Evolutionary conservation across 2,888 invertebrate genomes (phyloP).

Genomic region (Lasioglossum figueresi): DNA sequence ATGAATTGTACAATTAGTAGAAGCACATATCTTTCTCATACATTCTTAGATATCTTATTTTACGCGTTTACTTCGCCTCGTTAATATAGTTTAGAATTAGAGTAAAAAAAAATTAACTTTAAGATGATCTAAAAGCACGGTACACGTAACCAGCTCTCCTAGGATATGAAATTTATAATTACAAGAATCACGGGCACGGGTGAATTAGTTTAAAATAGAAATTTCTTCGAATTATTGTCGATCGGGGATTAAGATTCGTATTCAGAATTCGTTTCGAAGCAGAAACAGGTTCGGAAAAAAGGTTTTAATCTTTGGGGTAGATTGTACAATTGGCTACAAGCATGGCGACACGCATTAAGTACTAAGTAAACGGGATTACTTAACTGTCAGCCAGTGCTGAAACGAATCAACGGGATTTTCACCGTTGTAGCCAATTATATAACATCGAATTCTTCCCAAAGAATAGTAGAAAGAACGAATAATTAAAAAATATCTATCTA

Average conservation of each 20-base stretch:
- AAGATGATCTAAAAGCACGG: slow-evolving; percentile 39
- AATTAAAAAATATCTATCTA: slow-evolving; percentile 77
- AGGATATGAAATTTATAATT: neutral
- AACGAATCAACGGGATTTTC: neutral
- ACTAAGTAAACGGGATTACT: slow-evolving; percentile 6
- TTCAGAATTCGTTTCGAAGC: neutral
- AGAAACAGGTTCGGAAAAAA: neutral
- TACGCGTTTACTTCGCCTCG: slow-evolving; percentile 40
- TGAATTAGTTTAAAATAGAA: neutral
- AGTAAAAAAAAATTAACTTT: slow-evolving; percentile 48
- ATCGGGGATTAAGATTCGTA: neutral
- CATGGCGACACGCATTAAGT: neutral
- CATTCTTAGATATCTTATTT: slow-evolving; percentile 53
- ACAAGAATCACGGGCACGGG: neutral
- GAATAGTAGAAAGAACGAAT: slow-evolving; percentile 26
- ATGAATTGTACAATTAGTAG: slow-evolving; percentile 62
- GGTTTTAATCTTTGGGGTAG: slow-evolving; percentile 28
- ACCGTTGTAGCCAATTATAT: slow-evolving; percentile 18
- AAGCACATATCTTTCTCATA: slow-evolving; percentile 57
- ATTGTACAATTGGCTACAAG: slow-evolving; percentile 14
- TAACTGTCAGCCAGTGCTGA: neutral
- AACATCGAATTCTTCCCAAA: slow-evolving; percentile 45
- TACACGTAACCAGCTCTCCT: slow-evolving; percentile 4
- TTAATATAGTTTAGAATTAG: slow-evolving; percentile 51
- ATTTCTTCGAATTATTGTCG: slow-evolving; percentile 5